Evolutionary conservation across 2,113 vertebrate species (phyloP).

Genomic region (Chroicocephalus ridibundus): DNA sequence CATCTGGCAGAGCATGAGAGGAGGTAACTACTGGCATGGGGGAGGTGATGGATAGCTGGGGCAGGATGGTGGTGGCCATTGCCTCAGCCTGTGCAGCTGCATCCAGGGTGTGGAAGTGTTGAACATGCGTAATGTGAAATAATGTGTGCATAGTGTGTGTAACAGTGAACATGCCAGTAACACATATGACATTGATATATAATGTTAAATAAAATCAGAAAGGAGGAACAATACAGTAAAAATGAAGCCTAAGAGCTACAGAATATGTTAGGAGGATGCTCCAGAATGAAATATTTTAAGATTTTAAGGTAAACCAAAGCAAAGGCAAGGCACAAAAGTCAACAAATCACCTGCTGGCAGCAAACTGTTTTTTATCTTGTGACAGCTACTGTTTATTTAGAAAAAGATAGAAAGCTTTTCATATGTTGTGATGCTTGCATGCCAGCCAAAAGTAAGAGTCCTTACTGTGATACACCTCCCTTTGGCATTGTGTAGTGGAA

Average conservation of each 20-base stretch:
- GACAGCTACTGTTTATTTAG: neutral
- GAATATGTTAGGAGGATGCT: neutral
- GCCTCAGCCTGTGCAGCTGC: neutral
- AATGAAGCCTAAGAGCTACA: neutral
- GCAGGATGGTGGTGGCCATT: neutral
- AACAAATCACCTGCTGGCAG: neutral
- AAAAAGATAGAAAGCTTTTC: neutral
- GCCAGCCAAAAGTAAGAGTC: neutral
- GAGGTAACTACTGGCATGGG: neutral
- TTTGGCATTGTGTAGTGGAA: neutral
- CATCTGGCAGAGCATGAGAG: neutral
- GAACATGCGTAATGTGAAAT: rapidly evolving
- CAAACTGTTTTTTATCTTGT: neutral
- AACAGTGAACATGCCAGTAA: neutral
- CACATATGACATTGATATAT: neutral
- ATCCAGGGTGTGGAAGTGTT: neutral
- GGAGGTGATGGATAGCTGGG: neutral
- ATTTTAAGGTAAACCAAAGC: neutral
- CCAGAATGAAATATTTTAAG: neutral
- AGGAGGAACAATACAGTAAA: neutral
- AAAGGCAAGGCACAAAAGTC: neutral
- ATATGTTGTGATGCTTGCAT: neutral
- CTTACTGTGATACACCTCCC: neutral
- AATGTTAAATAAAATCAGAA: neutral
- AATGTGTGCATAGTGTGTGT: too few relatives aligned